Conservation (phyloP, 2,113 vertebrate species). For the Gasterosteus aculeatus region DNA sequence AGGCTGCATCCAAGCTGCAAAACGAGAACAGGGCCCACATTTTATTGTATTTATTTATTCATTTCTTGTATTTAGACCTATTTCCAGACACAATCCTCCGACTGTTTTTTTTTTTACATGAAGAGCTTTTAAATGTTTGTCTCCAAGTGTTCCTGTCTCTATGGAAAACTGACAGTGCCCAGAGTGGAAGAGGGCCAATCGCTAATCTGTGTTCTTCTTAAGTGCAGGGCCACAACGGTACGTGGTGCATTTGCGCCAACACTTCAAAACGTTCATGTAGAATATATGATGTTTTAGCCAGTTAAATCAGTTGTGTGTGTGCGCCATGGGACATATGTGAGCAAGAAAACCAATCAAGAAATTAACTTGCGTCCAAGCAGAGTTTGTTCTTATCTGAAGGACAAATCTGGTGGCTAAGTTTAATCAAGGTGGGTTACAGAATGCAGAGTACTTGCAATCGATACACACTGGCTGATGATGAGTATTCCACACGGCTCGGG, state of each 20-base stretch:
- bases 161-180: slow-evolving; percentile 58
- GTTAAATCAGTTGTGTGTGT: slow-evolving; percentile 22
- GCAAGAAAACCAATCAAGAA: slow-evolving; percentile 16
- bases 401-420: slow-evolving; percentile 21
- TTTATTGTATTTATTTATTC: slow-evolving; percentile 82
- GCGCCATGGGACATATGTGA: not conserved
- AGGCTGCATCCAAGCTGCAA: slow-evolving; percentile 76
- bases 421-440: slow-evolving; percentile 37
- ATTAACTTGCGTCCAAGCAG: slow-evolving; percentile 8
- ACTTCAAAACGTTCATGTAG: slow-evolving; percentile 43
- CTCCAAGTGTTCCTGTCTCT: slow-evolving; percentile 59
- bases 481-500: slow-evolving; percentile 73
- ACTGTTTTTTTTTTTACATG: slow-evolving; percentile 71
- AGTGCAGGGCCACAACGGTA: slow-evolving; percentile 40
- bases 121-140: slow-evolving; percentile 81
- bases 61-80: slow-evolving; percentile 75
- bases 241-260: slow-evolving; percentile 52
- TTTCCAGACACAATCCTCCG: slow-evolving; percentile 56
- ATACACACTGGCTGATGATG: slow-evolving; percentile 64
- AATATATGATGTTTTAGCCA: slow-evolving; percentile 37
- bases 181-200: slow-evolving; percentile 64
- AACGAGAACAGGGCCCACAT: slow-evolving; percentile 75
- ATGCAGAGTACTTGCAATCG: slow-evolving; percentile 56
- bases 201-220: slow-evolving; percentile 61
- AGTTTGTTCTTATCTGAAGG: slow-evolving; percentile 51